These are phyloP conservation scores for Drosophila triauraria DNA, from an alignment of 1,140 invertebrate species.

Conservation along the genomic window DNA sequence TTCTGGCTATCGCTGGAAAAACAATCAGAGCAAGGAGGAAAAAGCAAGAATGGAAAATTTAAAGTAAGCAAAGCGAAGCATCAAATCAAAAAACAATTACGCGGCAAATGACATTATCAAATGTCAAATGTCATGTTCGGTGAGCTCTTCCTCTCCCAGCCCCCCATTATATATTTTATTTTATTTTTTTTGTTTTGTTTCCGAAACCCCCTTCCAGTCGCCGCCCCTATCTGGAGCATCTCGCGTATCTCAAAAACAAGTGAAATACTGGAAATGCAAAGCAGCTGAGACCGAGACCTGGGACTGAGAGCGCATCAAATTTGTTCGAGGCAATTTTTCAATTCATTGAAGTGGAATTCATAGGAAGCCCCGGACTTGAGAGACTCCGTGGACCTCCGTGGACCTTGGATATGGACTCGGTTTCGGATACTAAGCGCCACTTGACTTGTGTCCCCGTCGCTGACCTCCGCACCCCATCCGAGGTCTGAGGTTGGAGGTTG, in stretches of 20 bases:
- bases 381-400: constrained; percentile 11
- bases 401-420: neutral
- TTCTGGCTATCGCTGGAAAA: neutral
- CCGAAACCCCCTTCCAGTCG: neutral
- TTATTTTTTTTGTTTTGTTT: neutral
- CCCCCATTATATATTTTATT: constrained; percentile 17
- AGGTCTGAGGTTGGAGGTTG: constrained; percentile 5
- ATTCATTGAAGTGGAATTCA: constrained; percentile 83
- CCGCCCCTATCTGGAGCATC: constrained; percentile 14
- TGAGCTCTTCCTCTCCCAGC: neutral
- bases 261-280: constrained; percentile 65
- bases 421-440: constrained; percentile 67
- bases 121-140: constrained; percentile 81
- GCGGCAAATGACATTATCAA: constrained; percentile 83
- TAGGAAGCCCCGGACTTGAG: constrained; percentile 57
- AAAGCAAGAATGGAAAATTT: constrained; percentile 13
- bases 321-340: constrained; percentile 82
- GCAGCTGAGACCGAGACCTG: constrained; percentile 35
- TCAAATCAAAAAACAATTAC: constrained; percentile 83
- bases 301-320: constrained; percentile 64
- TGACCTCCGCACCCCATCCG: neutral
- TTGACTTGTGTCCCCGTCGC: constrained; percentile 58
- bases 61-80: constrained; percentile 49
- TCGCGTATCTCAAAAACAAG: constrained; percentile 21
- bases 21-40: constrained; percentile 12